Percentiles rank a stretch among this genome's conserved stretches.
Evolutionary conservation across 2,888 invertebrate species (phyloP).

Genomic region (Blastobasis adustella): DNA sequence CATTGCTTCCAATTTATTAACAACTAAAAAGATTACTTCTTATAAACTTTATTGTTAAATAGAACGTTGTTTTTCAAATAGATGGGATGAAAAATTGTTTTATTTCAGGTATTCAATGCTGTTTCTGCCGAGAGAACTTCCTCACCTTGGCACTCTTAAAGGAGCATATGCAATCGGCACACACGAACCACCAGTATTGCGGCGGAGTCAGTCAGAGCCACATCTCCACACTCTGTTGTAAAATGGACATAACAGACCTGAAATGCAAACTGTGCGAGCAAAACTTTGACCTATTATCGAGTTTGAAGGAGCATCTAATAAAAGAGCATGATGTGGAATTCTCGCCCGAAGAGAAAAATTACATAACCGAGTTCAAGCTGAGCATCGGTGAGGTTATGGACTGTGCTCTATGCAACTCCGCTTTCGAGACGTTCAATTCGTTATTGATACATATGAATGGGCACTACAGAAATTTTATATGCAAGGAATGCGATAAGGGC

Average conservation of each 20-base stretch:
- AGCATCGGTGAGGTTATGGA: constrained; percentile 37
- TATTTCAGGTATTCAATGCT: too few relatives aligned
- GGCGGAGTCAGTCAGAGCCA: too few relatives aligned
- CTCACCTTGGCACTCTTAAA: too few relatives aligned
- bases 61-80: too few relatives aligned
- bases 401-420: constrained; percentile 51
- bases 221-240: constrained; percentile 10
- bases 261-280: constrained; percentile 42
- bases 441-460: constrained; percentile 60
- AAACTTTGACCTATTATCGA: constrained; percentile 28
- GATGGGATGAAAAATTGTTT: too few relatives aligned
- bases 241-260: constrained; percentile 55
- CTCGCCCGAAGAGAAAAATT: constrained; percentile 41
- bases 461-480: constrained; percentile 57
- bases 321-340: constrained; percentile 48
- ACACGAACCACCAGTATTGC: too few relatives aligned
- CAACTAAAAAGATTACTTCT: too few relatives aligned
- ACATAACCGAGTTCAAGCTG: constrained; percentile 53
- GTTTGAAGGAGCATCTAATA: constrained; percentile 42
- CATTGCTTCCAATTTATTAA: too few relatives aligned
- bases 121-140: too few relatives aligned
- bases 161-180: too few relatives aligned
- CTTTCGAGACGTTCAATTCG: constrained; percentile 59
- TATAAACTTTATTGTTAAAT: too few relatives aligned
- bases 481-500: constrained; percentile 54